Evolutionary conservation across 2,113 vertebrate species (phyloP), one percentile per base, ranked within the genome.

Genomic region (Stigmatopora nigra): DNA sequence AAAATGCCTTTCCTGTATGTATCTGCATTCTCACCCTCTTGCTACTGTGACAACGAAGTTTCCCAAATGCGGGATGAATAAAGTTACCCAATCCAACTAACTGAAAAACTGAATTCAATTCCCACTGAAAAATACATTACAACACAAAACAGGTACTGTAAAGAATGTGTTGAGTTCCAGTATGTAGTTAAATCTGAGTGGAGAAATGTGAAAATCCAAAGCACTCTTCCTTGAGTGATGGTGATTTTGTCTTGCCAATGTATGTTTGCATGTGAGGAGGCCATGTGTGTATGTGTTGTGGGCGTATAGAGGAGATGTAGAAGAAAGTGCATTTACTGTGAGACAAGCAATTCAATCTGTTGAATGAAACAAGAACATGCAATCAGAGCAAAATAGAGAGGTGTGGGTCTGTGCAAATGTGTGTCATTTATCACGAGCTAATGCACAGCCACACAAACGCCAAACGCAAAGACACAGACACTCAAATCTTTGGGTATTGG

Each of bases 291-390:
- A 16, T 65, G 65, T 68, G 69, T 51, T 45, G 38, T 31, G 57
- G 38, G 53, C 56, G 38, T 51, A 41, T 17, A 47, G 12, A 69
- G 58, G 66, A 76, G 65, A 78, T 76, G 65, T 75, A 82, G 70
- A 80, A 53, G 58, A 80, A 64, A 69, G 62, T 59, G 52, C 63
- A 82, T 75, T 81, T 76, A 61, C 72, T 70, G 44, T 70, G 75
- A 82, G 67, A 67, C 65, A 67, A 79, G 76, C 67, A 73, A 78
- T 76, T 73, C 49, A 74, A 80, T 83, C 60, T 72, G 41, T 71
- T 76, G 61, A 85, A 63, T 51, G 58, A 66, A 70, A 65, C 73
- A 76, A 64, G 63, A 76, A 67, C 64, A 65, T 64, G 78, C 49
- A 72, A 80, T 78, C 62, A 69, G 53, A 61, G 58, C 55, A 60